Evolutionary conservation across 2,888 invertebrate species (phyloP), one percentile per base, ranked within the genome.

Genomic region (Clostera curtula): DNA sequence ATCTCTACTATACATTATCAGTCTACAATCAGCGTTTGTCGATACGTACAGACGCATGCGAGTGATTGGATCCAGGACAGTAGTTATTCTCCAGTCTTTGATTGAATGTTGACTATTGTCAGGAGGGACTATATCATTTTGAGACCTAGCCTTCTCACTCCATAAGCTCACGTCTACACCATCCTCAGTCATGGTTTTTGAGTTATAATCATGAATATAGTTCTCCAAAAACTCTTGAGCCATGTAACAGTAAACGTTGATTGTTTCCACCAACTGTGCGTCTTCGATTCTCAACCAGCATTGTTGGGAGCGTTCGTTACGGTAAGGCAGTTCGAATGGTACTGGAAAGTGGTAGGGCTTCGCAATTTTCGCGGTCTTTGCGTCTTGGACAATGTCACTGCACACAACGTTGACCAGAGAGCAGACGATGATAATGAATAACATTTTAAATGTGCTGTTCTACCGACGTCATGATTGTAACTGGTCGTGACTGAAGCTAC

Each of bases 211-310:
- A 19, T 59, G 61, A 8, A 80, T 75, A 44, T 70, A 65, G 38
- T 54, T 63, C 3, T 49, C 46, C 5, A 83, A 62, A 36, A 79
- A 83, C 4, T 48, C 54, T 8, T 67, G 66, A 3, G 75, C 72
- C 14, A 74, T 62, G 27, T 57, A 42, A 42, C 82, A 83, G 43
- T 63, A 72, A 2, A 75, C 34, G 0, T 67, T 36, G 1, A 77
- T 29, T 2, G 79, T 80, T 38, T 77, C 77, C n/a, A 65, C 62
- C 7, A 79, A 15, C 27, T 80, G 80, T 0, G 50, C 44, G 39
- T 80, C 82, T 44, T 83, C 80, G 12, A 83, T 65, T 23, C 82
- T 48, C 8, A 83, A 43, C 74, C 79, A 83, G 49, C 82, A 83
- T 36, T 83, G 82, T 1, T 73, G 58, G 2, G 82, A 48, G 16